phyloP scores from a whole-genome alignment of 1,140 invertebrate genomes.

The Mizuhopecten yessoensis region DNA sequence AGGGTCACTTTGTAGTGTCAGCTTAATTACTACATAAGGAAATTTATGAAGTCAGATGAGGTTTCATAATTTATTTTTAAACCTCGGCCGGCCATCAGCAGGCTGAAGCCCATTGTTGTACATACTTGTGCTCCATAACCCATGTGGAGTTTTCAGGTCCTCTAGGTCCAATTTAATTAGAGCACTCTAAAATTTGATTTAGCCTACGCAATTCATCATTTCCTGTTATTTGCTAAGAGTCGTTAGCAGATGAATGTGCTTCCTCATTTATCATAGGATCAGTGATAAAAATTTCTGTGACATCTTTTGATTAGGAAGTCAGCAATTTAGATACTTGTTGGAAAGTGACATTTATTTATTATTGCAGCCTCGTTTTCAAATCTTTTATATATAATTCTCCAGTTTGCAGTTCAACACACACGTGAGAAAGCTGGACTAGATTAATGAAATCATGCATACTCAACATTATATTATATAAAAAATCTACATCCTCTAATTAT shows the following conservation, averaged over 20 bases:
- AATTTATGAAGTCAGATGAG: neutral
- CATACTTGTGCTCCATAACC: neutral
- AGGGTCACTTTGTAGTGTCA: neutral
- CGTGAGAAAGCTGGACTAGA: constrained; percentile 25
- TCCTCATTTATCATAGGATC: constrained; percentile 43
- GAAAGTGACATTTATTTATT: constrained; percentile 48
- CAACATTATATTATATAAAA: neutral
- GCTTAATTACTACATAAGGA: constrained; percentile 23
- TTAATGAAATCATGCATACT: constrained; percentile 39
- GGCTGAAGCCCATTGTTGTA: neutral
- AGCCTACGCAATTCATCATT: constrained; percentile 43
- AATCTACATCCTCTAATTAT: constrained; percentile 8
- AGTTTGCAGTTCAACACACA: neutral
- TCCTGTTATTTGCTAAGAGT: constrained; percentile 44
- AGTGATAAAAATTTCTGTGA: constrained; percentile 43
- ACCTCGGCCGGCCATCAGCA: neutral
- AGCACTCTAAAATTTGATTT: constrained; percentile 42
- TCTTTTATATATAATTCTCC: neutral
- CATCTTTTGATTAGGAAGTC: constrained; percentile 50
- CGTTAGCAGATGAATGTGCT: constrained; percentile 32
- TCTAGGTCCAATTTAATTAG: constrained; percentile 28
- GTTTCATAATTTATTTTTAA: neutral
- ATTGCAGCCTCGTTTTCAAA: neutral
- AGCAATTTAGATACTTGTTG: constrained; percentile 48
- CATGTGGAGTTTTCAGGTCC: constrained; percentile 5